A percentile compares a stretch with the other conserved stretches of the same genome.
These are phyloP conservation scores for Thereva nobilitata DNA, from an alignment of 2,888 invertebrate species.

Conservation along the genomic window DNA sequence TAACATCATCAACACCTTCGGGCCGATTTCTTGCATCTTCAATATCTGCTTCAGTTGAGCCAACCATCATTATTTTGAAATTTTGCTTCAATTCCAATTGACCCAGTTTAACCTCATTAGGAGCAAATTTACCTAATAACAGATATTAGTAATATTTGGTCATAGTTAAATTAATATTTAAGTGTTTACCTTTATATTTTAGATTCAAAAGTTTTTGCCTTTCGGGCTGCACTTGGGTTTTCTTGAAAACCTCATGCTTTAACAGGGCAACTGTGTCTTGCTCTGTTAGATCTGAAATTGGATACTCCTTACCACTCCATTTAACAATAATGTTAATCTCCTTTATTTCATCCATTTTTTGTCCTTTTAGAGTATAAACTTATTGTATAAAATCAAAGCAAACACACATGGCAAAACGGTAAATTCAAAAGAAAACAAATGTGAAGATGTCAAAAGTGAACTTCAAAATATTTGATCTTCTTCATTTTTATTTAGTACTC, in stretches of 20 bases:
- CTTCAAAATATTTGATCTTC: no score
- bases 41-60: conserved; percentile 90
- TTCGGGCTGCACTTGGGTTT: conserved; percentile 89
- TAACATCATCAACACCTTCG: conserved; percentile 79
- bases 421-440: no score
- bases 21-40: conserved; percentile 81
- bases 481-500: no score
- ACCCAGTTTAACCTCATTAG: conserved; percentile 76
- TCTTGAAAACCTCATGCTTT: conserved; percentile 82
- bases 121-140: conserved; percentile 76
- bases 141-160: conserved; percentile 14
- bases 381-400: no score
- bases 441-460: no score
- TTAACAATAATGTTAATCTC: conserved; percentile 72
- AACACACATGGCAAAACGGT: no score
- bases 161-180: neutral
- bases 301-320: conserved; percentile 92
- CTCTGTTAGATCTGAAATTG: conserved; percentile 73
- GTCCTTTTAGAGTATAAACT: no score
- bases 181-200: conserved; percentile 78
- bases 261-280: conserved; percentile 78
- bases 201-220: conserved; percentile 92
- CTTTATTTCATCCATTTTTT: conserved; percentile 46
- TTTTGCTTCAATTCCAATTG: conserved; percentile 81
- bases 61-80: conserved; percentile 96